These are phyloP conservation scores for Carduelis carduelis DNA, from an alignment of 2,797 vertebrate species.

Conservation along the genomic window DNA sequence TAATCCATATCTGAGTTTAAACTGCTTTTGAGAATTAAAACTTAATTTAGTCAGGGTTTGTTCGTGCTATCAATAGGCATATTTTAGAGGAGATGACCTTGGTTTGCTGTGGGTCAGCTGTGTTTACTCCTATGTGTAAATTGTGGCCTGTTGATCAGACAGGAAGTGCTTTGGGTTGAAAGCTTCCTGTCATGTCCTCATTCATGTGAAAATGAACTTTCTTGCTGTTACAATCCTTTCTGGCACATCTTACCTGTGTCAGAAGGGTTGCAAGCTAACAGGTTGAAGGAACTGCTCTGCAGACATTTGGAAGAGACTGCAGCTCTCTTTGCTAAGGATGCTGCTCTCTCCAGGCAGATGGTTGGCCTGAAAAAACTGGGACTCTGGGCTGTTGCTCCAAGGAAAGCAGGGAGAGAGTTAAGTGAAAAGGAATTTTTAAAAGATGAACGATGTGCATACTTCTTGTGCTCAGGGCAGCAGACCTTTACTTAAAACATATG, in stretches of 20 bases:
- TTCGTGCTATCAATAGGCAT: background rate
- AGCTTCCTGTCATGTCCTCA: conserved; percentile 12
- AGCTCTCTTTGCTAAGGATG: background rate
- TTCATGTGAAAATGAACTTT: conserved; percentile 43
- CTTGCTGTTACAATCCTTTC: background rate
- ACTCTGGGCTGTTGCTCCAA: background rate
- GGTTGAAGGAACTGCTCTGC: background rate
- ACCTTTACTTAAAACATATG: background rate
- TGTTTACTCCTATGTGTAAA: conserved; percentile 27
- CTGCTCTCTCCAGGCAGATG: background rate
- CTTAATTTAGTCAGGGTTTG: background rate
- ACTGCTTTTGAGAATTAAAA: background rate
- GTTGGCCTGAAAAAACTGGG: background rate
- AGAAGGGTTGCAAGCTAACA: background rate
- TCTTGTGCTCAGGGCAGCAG: background rate
- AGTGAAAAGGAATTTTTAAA: conserved; percentile 1
- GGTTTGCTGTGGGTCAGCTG: background rate
- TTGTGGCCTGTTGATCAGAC: conserved; percentile 18
- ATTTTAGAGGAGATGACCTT: background rate
- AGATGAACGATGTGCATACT: background rate
- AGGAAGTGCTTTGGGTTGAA: conserved; percentile 25
- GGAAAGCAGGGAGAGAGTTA: background rate
- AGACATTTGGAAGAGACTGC: accelerated
- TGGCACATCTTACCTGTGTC: background rate
- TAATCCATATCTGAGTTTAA: background rate